Base-by-base conservation (phyloP, 1,140 invertebrate species). In the Macrobrachium rosenbergii region DNA sequence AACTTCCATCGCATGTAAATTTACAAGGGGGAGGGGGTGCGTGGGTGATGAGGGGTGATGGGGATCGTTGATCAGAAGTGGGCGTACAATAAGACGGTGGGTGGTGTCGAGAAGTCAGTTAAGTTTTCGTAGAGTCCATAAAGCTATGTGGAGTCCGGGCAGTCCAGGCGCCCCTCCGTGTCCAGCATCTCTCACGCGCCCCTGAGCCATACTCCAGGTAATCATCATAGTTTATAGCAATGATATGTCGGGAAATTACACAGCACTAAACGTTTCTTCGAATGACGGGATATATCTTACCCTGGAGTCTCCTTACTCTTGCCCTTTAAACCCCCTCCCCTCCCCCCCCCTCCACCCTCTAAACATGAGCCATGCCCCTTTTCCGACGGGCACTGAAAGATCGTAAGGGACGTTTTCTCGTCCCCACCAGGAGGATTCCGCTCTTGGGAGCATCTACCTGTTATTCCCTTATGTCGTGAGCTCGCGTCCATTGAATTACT, bases 171-270 rank as follows among this genome's bases (percentile, higher is more conserved):
- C 12, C 21, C 73, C 19, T 59, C 60, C n/a, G 63, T 16, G 62
- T 58, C 28, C 76, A 28, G 69, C 62, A 28, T 58, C 21, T 76
- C 21, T 76, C 63, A 63, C 83, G 52, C 37, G 43, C 75, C 17
- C 19, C 67, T 64, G 69, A 52, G 19, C 23, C 59, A 28, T 43
- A 21, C 23, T 17, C 59, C 43, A n/a, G 23, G 60, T 78, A 79
- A 86, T 86, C 63, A 79, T 67, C 62, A 86, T 86, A 69, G 60
- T 86, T 86, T 86, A 85, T 86, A 72, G 83, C 83, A 86, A 86
- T 86, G 83, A 86, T 78, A 86, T 72, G 60, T 86, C 76, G 37
- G 63, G 45, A 86, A 86, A 86, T 86, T 78, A 86, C 76, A 86
- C 45, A 67, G 63, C 43, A 58, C 83, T 86, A 86, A 86, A 86